Conservation (phyloP, 2,797 vertebrate genomes). For the Chelon labrosus region DNA sequence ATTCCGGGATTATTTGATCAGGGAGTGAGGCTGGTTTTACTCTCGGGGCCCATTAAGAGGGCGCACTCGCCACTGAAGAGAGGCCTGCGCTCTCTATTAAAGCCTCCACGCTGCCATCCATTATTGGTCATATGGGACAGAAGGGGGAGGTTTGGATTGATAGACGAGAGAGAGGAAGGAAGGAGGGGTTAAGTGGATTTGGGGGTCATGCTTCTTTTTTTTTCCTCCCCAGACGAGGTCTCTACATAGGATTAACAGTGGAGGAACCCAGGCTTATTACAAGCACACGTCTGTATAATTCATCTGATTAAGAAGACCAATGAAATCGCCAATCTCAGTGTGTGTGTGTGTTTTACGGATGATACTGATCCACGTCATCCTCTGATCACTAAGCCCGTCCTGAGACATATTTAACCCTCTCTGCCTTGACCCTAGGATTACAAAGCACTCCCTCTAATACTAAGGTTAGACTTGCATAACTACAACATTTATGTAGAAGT, state of each 20-base stretch:
- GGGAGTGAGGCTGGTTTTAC: slow-evolving; percentile 57
- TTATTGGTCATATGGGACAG: slow-evolving; percentile 68
- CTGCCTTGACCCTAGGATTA: slow-evolving; percentile 41
- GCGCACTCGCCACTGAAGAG: slow-evolving; percentile 43
- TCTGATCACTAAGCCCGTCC: slow-evolving; percentile 40
- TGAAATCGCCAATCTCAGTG: slow-evolving; percentile 16
- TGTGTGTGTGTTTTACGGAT: slow-evolving; percentile 33
- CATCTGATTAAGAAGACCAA: slow-evolving; percentile 29
- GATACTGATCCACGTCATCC: slow-evolving; percentile 52
- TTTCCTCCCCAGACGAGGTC: slow-evolving; percentile 53
- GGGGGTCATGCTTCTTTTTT: slow-evolving; percentile 52
- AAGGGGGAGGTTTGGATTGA: slow-evolving; percentile 40
- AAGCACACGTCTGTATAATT: slow-evolving; percentile 15
- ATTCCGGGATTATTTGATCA: slow-evolving; percentile 76
- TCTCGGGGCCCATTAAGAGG: slow-evolving; percentile 65
- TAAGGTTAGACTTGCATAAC: neutral
- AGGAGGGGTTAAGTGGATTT: slow-evolving; percentile 70
- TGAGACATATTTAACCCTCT: slow-evolving; percentile 56
- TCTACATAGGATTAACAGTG: slow-evolving; percentile 66
- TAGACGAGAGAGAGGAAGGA: slow-evolving; percentile 4
- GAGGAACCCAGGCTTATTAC: slow-evolving; percentile 32
- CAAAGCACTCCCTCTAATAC: slow-evolving; percentile 4
- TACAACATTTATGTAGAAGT: neutral
- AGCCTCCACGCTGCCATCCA: slow-evolving; percentile 55
- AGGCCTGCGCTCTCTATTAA: slow-evolving; percentile 61